Conservation (phyloP, 64 coral and sea anemone species). For the Acropora tenuis region DNA sequence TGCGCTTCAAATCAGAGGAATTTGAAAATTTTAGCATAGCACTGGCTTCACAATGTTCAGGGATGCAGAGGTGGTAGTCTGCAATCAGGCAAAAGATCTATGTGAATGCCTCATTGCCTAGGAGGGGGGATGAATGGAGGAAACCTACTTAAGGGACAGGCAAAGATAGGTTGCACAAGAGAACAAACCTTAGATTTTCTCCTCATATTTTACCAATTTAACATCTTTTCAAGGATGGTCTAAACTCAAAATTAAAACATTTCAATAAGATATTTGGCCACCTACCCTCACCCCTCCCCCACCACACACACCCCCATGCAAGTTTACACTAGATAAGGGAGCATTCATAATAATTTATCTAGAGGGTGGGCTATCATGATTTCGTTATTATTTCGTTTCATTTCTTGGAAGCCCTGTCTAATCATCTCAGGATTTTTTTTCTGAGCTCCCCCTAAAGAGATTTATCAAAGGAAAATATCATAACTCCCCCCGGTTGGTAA, state of each 20-base stretch:
- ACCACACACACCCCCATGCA: neutral
- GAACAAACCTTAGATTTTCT: neutral
- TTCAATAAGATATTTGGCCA: neutral
- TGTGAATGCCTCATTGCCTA: neutral
- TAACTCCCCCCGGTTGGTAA: too few relatives aligned
- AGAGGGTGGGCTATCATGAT: too few relatives aligned
- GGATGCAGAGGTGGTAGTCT: slow-evolving; percentile 1
- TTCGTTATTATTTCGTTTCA: too few relatives aligned
- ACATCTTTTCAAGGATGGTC: neutral
- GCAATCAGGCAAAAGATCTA: neutral
- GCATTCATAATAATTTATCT: too few relatives aligned
- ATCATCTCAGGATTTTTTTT: too few relatives aligned
- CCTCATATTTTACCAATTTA: neutral
- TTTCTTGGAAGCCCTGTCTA: too few relatives aligned
- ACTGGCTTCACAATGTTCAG: neutral
- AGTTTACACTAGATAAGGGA: too few relatives aligned
- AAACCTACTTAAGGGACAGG: neutral
- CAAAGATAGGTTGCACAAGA: neutral
- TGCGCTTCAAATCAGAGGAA: neutral
- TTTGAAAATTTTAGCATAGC: neutral
- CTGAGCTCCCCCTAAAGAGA: too few relatives aligned
- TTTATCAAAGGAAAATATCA: too few relatives aligned
- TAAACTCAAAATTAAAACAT: neutral
- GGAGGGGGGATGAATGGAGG: neutral
- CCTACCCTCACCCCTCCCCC: neutral